A percentile compares a stretch with the other conserved stretches of the same genome.
Conservation (phyloP, 2,888 invertebrate genomes). For the Andrena camellia region DNA sequence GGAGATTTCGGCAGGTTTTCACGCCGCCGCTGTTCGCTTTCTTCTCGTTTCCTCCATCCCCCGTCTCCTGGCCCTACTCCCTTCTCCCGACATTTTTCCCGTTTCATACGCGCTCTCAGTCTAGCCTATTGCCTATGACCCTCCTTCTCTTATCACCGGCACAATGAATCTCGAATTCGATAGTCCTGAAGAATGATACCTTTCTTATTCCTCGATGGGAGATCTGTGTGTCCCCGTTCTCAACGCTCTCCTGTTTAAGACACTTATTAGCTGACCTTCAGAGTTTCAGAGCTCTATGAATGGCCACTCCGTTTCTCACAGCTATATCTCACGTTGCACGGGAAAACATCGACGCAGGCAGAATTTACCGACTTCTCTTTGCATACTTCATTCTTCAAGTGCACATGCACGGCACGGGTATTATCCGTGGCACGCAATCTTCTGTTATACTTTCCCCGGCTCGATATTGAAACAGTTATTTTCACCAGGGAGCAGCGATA, state of each 20-base stretch:
- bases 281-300: neutral
- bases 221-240: neutral
- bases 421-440: slow-evolving; percentile 2
- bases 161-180: slow-evolving; percentile 25
- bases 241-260: neutral
- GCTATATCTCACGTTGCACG: neutral
- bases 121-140: neutral
- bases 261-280: neutral
- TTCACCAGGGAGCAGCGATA: slow-evolving; percentile 13
- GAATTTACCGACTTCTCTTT: neutral
- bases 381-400: neutral
- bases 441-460: too few relatives aligned
- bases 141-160: neutral
- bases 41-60: slow-evolving; percentile 33
- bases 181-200: neutral
- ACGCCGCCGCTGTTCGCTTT: slow-evolving; percentile 53
- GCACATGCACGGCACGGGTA: neutral
- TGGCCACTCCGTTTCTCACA: neutral
- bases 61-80: slow-evolving; percentile 1
- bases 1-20: slow-evolving; percentile 72
- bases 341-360: neutral
- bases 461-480: slow-evolving; percentile 6
- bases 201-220: neutral
- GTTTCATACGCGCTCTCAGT: neutral
- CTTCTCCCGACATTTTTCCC: slow-evolving; percentile 10